These are phyloP conservation scores for Vanacampus margaritifer DNA, from an alignment of 2,113 vertebrate genomes.

Conservation along the genomic window DNA sequence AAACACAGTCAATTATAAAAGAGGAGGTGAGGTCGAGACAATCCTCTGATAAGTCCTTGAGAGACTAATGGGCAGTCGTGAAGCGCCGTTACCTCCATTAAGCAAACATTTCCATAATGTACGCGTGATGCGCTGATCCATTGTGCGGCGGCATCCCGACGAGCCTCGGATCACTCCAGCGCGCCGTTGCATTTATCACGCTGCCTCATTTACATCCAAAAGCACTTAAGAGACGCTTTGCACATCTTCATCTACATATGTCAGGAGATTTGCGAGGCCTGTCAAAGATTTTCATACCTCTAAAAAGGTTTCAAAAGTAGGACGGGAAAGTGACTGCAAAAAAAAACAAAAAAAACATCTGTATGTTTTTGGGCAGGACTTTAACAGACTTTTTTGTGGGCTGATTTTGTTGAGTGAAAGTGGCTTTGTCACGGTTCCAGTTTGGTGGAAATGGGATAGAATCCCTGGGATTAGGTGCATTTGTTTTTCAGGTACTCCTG, in stretches of 20 bases:
- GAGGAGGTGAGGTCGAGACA: constrained; percentile 10
- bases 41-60: constrained; percentile 58
- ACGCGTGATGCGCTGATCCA: constrained; percentile 68
- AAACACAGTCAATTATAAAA: constrained; percentile 17
- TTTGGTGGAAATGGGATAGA: no score
- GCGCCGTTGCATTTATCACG: constrained; percentile 58
- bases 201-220: constrained; percentile 64
- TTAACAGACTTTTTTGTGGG: no score
- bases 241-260: constrained; percentile 49
- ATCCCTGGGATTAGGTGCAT: no score
- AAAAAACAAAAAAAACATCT: background rate
- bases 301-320: background rate
- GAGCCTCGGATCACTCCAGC: constrained; percentile 54
- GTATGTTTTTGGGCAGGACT: background rate
- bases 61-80: constrained; percentile 66
- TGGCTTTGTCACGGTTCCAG: no score
- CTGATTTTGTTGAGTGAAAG: no score
- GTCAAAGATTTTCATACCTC: background rate
- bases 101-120: constrained; percentile 72
- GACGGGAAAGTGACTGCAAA: background rate
- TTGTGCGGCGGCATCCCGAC: constrained; percentile 54
- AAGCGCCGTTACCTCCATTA: constrained; percentile 67
- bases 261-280: constrained; percentile 27
- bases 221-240: constrained; percentile 45
- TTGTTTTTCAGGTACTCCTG: no score